Conservation (phyloP, 1,140 invertebrate genomes). For the Ceratoteleas bidentatus region DNA sequence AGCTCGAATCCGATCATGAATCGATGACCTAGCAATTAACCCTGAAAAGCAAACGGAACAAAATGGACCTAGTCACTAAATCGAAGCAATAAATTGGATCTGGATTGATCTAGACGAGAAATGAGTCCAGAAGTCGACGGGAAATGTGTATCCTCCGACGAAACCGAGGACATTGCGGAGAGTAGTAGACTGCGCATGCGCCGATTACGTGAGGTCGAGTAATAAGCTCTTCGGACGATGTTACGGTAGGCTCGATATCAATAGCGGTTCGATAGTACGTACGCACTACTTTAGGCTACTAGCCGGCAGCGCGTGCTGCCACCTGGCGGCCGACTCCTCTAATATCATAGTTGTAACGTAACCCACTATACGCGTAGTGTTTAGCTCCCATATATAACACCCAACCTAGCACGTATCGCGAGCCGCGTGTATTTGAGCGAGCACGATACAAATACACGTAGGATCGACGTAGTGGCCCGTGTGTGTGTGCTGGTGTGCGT, state of each 20-base stretch:
- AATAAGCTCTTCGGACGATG: conserved; percentile 66
- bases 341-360: conserved; percentile 53
- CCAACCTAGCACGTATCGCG: conserved; percentile 44
- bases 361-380: conserved; percentile 27
- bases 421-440: conserved; percentile 66
- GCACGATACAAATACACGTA: conserved; percentile 57
- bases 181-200: conserved; percentile 74
- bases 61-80: conserved; percentile 55
- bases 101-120: conserved; percentile 27
- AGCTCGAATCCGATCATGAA: too few relatives aligned
- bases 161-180: conserved; percentile 70
- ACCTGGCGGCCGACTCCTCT: conserved; percentile 39
- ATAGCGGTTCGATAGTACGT: conserved; percentile 67
- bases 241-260: conserved; percentile 67
- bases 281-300: conserved; percentile 46
- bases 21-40: neutral
- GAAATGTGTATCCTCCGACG: conserved; percentile 65
- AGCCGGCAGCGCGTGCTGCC: conserved; percentile 33
- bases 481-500: conserved; percentile 35
- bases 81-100: conserved; percentile 58
- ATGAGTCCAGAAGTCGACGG: conserved; percentile 22
- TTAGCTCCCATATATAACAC: conserved; percentile 13
- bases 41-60: conserved; percentile 9
- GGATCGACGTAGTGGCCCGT: conserved; percentile 64
- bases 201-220: conserved; percentile 60